Conservation (phyloP, 53 echinoderm and acorn worm genomes). For the Luidia sarsii region DNA sequence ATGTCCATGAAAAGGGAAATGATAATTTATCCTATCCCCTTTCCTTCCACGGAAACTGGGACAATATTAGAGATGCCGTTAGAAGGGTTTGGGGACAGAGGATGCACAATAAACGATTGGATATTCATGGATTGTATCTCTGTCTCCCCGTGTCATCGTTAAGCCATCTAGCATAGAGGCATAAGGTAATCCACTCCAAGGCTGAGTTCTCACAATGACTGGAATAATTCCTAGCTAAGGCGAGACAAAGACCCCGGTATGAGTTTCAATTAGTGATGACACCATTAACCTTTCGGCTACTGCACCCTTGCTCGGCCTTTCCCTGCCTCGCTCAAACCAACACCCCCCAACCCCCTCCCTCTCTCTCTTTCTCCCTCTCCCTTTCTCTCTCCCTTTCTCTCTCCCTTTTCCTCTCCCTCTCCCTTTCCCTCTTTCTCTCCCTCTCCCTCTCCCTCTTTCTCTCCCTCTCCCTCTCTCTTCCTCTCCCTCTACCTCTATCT, state of each 20-base stretch:
- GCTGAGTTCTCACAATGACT: not conserved
- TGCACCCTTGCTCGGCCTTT: not conserved
- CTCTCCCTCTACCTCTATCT: not conserved
- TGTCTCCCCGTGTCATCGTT: not conserved
- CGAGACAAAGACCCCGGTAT: conserved; percentile 17
- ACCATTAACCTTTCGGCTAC: conserved; percentile 32
- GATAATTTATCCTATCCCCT: too few species aligned
- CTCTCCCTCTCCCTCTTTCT: not conserved
- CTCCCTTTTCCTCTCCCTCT: conserved; percentile 6
- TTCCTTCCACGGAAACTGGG: too few species aligned
- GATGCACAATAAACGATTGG: too few species aligned
- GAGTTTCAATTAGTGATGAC: conserved; percentile 37
- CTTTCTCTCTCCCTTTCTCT: not conserved
- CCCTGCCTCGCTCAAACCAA: conserved; percentile 7
- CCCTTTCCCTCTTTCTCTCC: not conserved
- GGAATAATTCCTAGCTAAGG: conserved; percentile 10
- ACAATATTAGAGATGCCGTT: too few species aligned
- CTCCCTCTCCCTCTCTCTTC: not conserved
- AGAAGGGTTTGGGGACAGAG: too few species aligned
- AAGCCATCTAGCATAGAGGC: not conserved
- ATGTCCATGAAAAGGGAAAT: too few species aligned
- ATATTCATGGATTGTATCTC: too few species aligned
- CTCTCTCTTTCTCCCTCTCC: too few species aligned
- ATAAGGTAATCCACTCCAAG: not conserved
- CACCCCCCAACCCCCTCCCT: too few species aligned